phyloP scores from a whole-genome alignment of 2,888 invertebrate species.

The Calameuta idolon region DNA sequence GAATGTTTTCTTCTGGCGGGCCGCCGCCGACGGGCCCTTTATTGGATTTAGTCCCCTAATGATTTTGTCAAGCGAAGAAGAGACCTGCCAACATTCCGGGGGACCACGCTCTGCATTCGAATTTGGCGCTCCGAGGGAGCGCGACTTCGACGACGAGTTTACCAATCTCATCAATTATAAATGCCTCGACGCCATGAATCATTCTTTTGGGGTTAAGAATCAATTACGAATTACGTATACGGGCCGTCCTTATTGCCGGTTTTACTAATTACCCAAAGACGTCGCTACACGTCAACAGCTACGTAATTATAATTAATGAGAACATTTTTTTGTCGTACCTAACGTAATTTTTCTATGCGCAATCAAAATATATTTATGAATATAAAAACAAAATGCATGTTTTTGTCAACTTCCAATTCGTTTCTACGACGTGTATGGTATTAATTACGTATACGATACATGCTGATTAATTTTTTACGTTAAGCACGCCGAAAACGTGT shows the following conservation, averaged over 20 bases:
- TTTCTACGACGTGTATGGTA: neutral
- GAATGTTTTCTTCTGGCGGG: slow-evolving; percentile 55
- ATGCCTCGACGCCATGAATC: slow-evolving; percentile 16
- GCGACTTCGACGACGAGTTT: neutral
- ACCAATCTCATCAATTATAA: slow-evolving; percentile 38
- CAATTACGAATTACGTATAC: neutral
- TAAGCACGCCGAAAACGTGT: slow-evolving; percentile 14
- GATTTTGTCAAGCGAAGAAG: slow-evolving; percentile 56
- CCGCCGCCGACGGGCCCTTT: slow-evolving; percentile 45
- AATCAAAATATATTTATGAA: no score
- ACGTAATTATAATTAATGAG: neutral
- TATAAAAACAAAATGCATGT: neutral
- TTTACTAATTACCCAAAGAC: neutral
- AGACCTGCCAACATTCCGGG: slow-evolving; percentile 52
- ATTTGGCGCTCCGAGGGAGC: slow-evolving; percentile 40
- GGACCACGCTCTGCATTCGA: slow-evolving; percentile 47
- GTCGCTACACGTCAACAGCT: neutral
- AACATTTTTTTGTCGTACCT: neutral
- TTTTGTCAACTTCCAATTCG: neutral
- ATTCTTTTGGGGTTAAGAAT: neutral
- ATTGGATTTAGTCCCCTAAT: slow-evolving; percentile 60
- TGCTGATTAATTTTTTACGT: slow-evolving; percentile 13
- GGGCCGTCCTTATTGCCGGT: neutral
- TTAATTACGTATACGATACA: slow-evolving; percentile 24
- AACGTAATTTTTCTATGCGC: neutral